Evolutionary conservation across 1,140 invertebrate species (phyloP).

Genomic region (Pogonus chalceus): DNA sequence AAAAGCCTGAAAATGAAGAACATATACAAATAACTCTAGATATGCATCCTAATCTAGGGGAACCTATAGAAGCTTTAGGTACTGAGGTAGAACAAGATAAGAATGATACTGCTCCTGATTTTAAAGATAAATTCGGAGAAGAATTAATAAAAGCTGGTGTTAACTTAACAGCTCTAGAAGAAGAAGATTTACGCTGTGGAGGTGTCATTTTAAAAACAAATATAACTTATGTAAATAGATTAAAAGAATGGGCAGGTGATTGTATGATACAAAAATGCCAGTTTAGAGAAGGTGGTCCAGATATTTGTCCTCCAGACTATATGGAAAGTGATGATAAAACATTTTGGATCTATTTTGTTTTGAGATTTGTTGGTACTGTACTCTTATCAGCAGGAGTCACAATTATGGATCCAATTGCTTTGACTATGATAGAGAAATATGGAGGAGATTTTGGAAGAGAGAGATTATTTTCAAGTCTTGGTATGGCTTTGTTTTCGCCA

Average conservation of each 20-base stretch:
- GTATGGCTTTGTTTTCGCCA: slow-evolving; percentile 71
- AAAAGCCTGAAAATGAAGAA: background rate
- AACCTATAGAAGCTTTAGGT: slow-evolving; percentile 57
- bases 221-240: slow-evolving; percentile 37
- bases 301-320: slow-evolving; percentile 62
- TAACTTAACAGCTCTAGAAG: slow-evolving; percentile 56
- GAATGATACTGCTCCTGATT: slow-evolving; percentile 51
- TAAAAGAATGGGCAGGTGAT: slow-evolving; percentile 43
- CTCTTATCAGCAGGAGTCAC: slow-evolving; percentile 66
- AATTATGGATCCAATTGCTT: slow-evolving; percentile 71
- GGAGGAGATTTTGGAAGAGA: slow-evolving; percentile 72
- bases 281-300: slow-evolving; percentile 55
- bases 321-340: slow-evolving; percentile 60
- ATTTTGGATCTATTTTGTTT: slow-evolving; percentile 68
- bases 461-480: slow-evolving; percentile 65
- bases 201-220: slow-evolving; percentile 53
- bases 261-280: slow-evolving; percentile 64
- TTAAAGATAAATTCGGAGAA: slow-evolving; percentile 53
- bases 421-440: slow-evolving; percentile 69
- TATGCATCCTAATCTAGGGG: slow-evolving; percentile 58
- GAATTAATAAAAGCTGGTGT: slow-evolving; percentile 49
- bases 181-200: slow-evolving; percentile 59
- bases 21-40: slow-evolving; percentile 38
- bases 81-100: slow-evolving; percentile 60
- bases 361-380: slow-evolving; percentile 62